Conservation (phyloP, 2,113 vertebrate genomes). For the Nematolebias whitei region DNA sequence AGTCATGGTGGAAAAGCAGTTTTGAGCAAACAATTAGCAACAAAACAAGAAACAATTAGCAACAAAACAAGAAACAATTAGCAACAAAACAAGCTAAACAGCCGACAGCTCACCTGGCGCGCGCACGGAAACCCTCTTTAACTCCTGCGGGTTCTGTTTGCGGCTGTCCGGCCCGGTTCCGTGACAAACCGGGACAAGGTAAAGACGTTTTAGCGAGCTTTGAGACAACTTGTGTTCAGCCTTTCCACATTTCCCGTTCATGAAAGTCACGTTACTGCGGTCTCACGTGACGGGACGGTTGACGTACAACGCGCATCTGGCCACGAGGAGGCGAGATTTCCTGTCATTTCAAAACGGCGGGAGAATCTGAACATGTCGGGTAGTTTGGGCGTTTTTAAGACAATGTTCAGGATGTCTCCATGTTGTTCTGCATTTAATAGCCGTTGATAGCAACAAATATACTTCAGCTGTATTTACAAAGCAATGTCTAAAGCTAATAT, state of each 20-base stretch:
- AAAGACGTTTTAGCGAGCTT: constrained; percentile 10
- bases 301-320: not conserved
- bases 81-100: not conserved
- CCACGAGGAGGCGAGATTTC: constrained; percentile 23
- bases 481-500: no score
- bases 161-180: not conserved
- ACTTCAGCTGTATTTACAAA: no score
- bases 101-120: constrained; percentile 32
- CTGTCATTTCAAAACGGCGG: not conserved
- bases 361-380: no score
- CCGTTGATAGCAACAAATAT: no score
- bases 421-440: no score
- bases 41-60: not conserved
- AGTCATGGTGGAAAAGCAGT: not conserved
- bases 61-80: not conserved
- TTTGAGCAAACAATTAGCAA: not conserved
- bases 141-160: not conserved
- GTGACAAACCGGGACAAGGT: not conserved
- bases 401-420: no score
- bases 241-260: constrained; percentile 62
- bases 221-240: constrained; percentile 26
- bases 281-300: constrained; percentile 60
- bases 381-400: no score
- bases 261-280: constrained; percentile 64
- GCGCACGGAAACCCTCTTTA: not conserved